These are phyloP conservation scores for Acanthopagrus latus DNA, from an alignment of 2,797 vertebrate species.

Conservation along the genomic window DNA sequence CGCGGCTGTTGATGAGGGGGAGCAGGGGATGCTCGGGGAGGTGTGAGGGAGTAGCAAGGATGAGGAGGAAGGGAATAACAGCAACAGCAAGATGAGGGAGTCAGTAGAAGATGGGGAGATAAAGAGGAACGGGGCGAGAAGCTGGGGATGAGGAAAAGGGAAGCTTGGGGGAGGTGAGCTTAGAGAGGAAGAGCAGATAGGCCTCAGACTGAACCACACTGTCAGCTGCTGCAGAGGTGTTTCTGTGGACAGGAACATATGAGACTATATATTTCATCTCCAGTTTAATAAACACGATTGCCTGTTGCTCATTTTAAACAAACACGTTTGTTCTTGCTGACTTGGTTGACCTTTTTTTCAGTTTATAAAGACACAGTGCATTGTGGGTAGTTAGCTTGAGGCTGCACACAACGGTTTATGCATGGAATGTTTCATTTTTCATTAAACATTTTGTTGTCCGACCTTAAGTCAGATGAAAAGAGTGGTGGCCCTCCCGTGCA, in stretches of 20 bases:
- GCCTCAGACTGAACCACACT: slow-evolving; percentile 13
- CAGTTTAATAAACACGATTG: neutral
- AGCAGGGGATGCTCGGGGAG: slow-evolving; percentile 22
- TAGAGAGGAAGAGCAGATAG: slow-evolving; percentile 48
- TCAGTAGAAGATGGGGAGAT: slow-evolving; percentile 36
- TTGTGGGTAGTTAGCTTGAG: neutral
- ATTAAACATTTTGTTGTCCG: neutral
- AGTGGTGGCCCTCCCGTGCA: neutral
- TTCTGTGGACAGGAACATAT: neutral
- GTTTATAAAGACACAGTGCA: neutral
- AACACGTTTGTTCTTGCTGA: neutral
- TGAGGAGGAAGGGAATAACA: slow-evolving; percentile 54
- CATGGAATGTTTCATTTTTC: neutral
- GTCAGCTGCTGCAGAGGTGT: neutral
- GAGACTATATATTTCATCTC: neutral
- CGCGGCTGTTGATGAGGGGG: slow-evolving; percentile 10
- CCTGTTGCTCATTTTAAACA: neutral
- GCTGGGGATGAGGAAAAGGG: slow-evolving; percentile 60
- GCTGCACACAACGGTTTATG: neutral
- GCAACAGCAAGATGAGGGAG: slow-evolving; percentile 41
- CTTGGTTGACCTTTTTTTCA: neutral
- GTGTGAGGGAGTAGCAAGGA: slow-evolving; percentile 54
- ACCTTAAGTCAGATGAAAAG: neutral
- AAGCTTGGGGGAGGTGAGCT: slow-evolving; percentile 64
- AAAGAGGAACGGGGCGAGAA: slow-evolving; percentile 35